These are phyloP conservation scores for Micromys minutus DNA, from an alignment of 2,113 vertebrate genomes.

Conservation along the genomic window DNA sequence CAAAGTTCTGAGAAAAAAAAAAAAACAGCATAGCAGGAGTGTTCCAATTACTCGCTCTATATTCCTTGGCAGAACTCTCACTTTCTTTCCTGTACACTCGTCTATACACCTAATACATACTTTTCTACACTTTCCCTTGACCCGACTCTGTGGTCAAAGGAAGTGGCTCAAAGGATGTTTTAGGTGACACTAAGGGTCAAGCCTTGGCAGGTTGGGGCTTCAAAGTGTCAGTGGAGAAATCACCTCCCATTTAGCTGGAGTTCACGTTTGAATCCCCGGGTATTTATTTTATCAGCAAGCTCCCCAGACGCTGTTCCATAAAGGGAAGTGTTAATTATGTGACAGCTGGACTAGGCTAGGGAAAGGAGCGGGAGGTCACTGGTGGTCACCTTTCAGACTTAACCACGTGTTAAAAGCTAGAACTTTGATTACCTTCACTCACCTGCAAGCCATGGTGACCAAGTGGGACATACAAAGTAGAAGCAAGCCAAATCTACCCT, in stretches of 20 bases:
- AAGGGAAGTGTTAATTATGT: conserved; percentile 32
- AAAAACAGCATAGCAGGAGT: background rate
- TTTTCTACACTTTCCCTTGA: conserved; percentile 1
- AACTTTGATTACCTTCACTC: background rate
- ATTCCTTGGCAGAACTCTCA: conserved; percentile 17
- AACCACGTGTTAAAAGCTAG: background rate
- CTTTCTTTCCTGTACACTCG: conserved; percentile 22
- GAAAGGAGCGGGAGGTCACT: background rate
- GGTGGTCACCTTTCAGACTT: conserved; percentile 23
- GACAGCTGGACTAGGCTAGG: background rate
- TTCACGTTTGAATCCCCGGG: background rate
- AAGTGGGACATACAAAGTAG: background rate
- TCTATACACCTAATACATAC: background rate
- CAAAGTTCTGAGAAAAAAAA: conserved; percentile 8
- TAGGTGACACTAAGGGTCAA: background rate
- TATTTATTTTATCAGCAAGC: conserved; percentile 8
- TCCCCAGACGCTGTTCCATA: background rate
- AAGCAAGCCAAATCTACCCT: background rate
- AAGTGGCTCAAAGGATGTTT: background rate
- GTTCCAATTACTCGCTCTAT: conserved; percentile 36
- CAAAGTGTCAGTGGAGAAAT: too few species aligned
- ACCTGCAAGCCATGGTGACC: background rate
- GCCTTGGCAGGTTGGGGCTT: background rate
- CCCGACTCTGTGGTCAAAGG: background rate
- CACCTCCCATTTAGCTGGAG: background rate